A percentile compares a stretch with the other conserved stretches of the same genome.
These are phyloP conservation scores for Lophura swinhoii DNA, from an alignment of 2,797 vertebrate genomes.

Conservation along the genomic window DNA sequence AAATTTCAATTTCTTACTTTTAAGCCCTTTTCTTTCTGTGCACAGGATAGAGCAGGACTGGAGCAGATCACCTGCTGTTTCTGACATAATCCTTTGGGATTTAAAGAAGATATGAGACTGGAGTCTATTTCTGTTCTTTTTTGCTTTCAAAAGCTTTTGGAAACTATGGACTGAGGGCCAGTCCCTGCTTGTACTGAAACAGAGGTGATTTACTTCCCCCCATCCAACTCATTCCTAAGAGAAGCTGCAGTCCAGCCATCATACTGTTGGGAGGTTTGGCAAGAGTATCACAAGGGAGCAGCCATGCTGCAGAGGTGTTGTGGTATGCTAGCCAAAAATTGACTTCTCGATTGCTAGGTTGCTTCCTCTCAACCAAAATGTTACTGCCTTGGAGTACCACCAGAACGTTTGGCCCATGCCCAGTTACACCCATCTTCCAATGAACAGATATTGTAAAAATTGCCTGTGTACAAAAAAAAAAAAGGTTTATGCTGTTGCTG, in stretches of 20 bases:
- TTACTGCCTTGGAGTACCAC: not conserved
- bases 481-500: not conserved
- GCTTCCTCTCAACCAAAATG: not conserved
- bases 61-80: conserved; percentile 40
- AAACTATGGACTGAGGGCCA: not conserved
- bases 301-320: not conserved
- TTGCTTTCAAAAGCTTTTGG: conserved; percentile 27
- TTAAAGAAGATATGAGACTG: conserved; percentile 1
- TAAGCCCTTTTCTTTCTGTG: not conserved
- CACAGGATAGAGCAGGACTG: conserved; percentile 3
- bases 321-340: not conserved
- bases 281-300: not conserved
- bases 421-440: not conserved
- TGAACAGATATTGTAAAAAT: not conserved
- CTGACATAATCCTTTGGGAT: conserved; percentile 54
- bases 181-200: not conserved
- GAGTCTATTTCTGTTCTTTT: conserved; percentile 41
- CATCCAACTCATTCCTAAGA: not conserved
- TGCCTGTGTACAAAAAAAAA: not conserved
- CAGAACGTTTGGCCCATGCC: not conserved
- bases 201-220: not conserved
- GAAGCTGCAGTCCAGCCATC: not conserved
- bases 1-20: conserved; percentile 26
- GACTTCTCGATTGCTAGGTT: not conserved
- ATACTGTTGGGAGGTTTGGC: not conserved